phyloP scores from a whole-genome alignment of 2,113 vertebrate genomes.

The Otolemur garnettii region DNA sequence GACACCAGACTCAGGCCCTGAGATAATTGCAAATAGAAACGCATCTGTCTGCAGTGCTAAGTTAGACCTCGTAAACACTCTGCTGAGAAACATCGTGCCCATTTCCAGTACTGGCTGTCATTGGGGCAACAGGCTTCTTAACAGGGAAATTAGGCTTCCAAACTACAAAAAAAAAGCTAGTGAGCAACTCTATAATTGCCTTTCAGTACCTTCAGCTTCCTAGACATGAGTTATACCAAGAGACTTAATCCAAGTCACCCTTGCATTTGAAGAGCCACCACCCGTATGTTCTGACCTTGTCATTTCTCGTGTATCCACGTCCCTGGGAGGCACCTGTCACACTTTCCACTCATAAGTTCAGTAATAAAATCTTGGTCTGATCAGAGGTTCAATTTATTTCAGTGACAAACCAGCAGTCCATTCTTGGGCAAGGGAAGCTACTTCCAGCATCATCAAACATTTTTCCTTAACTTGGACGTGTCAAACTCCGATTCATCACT shows the following conservation, averaged over 20 bases:
- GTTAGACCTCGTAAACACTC: background rate
- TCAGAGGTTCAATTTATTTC: background rate
- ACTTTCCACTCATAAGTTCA: background rate
- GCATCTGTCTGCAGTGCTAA: background rate
- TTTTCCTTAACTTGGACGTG: background rate
- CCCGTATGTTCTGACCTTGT: background rate
- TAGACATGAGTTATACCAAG: background rate
- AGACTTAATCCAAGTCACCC: background rate
- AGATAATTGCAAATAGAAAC: constrained; percentile 69
- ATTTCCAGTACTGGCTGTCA: background rate
- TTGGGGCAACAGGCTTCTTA: background rate
- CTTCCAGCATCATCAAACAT: background rate
- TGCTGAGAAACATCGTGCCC: background rate
- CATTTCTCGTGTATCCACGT: background rate
- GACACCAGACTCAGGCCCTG: constrained; percentile 68
- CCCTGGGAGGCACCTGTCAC: background rate
- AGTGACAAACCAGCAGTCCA: background rate
- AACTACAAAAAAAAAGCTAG: background rate
- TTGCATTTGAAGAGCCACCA: background rate
- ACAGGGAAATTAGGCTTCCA: background rate
- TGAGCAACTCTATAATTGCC: background rate
- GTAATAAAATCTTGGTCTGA: background rate
- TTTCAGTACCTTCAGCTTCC: background rate
- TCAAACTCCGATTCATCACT: background rate
- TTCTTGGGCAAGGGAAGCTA: background rate